phyloP scores from a whole-genome alignment of 2,888 invertebrate species.

The Drosophila anomelani region DNA sequence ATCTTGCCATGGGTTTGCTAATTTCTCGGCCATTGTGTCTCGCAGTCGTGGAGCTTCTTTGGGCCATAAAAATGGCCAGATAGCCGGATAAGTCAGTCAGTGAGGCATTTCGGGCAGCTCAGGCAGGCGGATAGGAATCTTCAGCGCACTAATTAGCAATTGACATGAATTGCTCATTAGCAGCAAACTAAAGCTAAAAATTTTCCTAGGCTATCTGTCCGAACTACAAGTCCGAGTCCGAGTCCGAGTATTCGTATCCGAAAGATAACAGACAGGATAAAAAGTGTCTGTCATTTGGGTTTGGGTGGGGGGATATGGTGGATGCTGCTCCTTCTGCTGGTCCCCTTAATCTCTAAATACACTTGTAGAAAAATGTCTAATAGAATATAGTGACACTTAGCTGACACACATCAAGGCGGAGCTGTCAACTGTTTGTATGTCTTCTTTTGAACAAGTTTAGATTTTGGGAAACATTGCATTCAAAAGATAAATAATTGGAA shows the following conservation, averaged over 20 bases:
- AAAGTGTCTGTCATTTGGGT: slow-evolving; percentile 26
- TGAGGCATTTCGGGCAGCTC: slow-evolving; percentile 42
- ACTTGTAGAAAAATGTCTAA: slow-evolving; percentile 23
- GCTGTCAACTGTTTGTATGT: slow-evolving; percentile 10
- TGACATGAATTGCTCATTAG: slow-evolving; percentile 83
- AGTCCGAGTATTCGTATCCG: slow-evolving; percentile 19
- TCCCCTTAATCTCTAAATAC: slow-evolving; percentile 26
- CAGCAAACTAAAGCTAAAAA: slow-evolving; percentile 70
- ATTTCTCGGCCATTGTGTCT: slow-evolving; percentile 76
- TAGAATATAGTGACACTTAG: slow-evolving; percentile 25
- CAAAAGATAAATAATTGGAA: not conserved
- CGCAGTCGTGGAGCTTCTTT: slow-evolving; percentile 42
- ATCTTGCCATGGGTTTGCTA: slow-evolving; percentile 78
- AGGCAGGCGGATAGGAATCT: slow-evolving; percentile 62
- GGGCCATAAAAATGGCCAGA: slow-evolving; percentile 75
- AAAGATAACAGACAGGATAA: slow-evolving; percentile 40
- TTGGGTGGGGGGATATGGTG: not conserved
- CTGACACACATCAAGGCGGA: slow-evolving; percentile 14
- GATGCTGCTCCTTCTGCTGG: slow-evolving; percentile 1
- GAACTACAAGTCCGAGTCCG: slow-evolving; percentile 19
- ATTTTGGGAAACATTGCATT: not conserved
- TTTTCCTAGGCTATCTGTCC: slow-evolving; percentile 51
- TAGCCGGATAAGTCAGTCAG: slow-evolving; percentile 58
- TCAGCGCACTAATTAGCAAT: slow-evolving; percentile 80
- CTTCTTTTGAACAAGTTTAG: not conserved